Evolutionary conservation across 2,113 vertebrate species (phyloP).

Genomic region (Gallinago paraguaiae): DNA sequence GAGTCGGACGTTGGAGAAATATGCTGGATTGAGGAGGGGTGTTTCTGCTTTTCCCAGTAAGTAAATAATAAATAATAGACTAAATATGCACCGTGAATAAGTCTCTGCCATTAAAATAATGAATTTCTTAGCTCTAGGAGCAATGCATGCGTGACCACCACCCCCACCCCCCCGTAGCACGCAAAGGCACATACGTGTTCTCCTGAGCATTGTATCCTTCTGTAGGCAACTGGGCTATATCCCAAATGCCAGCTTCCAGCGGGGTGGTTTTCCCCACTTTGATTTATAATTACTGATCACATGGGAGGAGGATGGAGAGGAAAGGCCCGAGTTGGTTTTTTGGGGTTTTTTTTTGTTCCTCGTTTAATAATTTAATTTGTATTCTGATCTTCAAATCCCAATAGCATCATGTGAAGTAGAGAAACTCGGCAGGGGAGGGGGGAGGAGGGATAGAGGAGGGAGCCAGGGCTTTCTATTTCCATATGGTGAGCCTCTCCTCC

Average conservation of each 20-base stretch:
- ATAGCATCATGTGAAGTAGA: conserved; percentile 58
- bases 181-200: neutral
- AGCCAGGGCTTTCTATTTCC: conserved; percentile 66
- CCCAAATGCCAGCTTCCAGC: conserved; percentile 34
- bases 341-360: neutral
- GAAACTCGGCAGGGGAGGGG: conserved; percentile 60
- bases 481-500: conserved; percentile 65
- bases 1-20: neutral
- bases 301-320: conserved; percentile 24
- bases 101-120: neutral
- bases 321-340: neutral
- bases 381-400: conserved; percentile 69
- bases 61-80: neutral
- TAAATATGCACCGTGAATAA: neutral
- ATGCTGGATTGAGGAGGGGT: neutral
- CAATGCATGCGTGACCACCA: neutral
- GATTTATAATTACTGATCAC: conserved; percentile 46
- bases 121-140: neutral
- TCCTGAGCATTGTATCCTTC: neutral
- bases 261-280: conserved; percentile 28
- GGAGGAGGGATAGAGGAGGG: conserved; percentile 46
- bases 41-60: neutral
- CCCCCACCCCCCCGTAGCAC: neutral
- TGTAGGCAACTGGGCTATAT: neutral
- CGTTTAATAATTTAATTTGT: conserved; percentile 65